phyloP scores from a whole-genome alignment of 2,797 vertebrate species.

The Enteromius anoplus region DNA sequence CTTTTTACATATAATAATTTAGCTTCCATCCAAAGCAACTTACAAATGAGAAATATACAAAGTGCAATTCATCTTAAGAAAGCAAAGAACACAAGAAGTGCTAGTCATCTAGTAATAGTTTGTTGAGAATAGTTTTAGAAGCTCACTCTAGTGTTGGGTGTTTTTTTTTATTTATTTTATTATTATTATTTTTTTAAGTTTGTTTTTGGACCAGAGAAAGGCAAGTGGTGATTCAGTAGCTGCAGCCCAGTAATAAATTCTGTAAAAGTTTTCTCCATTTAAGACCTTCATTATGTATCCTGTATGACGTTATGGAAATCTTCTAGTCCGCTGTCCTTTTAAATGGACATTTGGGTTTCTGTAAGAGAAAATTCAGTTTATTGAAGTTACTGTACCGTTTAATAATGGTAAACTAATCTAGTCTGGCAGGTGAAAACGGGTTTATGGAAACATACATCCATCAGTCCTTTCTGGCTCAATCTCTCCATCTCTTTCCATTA shows the following conservation, averaged over 20 bases:
- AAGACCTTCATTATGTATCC: not conserved
- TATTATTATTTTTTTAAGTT: too few species aligned
- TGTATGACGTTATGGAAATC: not conserved
- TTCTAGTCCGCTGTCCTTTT: not conserved
- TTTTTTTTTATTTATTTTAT: not conserved
- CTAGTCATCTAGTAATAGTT: not conserved
- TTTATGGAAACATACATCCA: slow-evolving; percentile 31
- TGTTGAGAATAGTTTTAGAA: not conserved
- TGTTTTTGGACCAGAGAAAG: not conserved
- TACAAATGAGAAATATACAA: not conserved
- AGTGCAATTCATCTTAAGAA: not conserved
- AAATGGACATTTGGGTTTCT: not conserved
- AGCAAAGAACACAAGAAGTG: not conserved
- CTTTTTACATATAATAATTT: too few species aligned
- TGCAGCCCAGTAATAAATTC: not conserved
- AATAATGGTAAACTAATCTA: not conserved
- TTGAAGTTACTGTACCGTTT: not conserved
- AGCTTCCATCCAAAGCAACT: not conserved
- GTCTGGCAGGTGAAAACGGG: not conserved
- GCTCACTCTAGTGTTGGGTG: not conserved
- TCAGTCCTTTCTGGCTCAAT: slow-evolving; percentile 62
- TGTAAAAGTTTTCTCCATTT: not conserved
- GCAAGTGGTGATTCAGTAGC: not conserved
- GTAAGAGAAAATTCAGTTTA: not conserved
- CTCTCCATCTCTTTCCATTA: not conserved